Conservation (phyloP, 2,888 invertebrate genomes). For the Nomada lathburiana region DNA sequence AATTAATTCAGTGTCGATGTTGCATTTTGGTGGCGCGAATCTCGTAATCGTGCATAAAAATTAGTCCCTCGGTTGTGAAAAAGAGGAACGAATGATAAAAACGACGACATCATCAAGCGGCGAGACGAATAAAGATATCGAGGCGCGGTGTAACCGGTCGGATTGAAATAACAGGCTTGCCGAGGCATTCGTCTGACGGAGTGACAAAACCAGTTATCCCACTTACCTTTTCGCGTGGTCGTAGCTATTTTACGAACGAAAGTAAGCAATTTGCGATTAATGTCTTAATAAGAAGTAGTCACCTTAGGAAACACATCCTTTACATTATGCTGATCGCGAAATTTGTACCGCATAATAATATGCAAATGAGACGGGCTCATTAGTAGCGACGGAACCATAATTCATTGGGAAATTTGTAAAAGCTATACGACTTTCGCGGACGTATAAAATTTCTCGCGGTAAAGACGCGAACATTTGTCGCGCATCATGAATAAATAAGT, state of each 20-base stretch:
- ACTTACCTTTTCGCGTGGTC: conserved; percentile 17
- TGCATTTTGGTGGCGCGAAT: background rate
- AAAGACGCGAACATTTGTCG: conserved; percentile 8
- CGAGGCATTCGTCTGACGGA: conserved; percentile 43
- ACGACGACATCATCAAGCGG: conserved; percentile 29
- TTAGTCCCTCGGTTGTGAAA: background rate
- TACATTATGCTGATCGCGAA: conserved; percentile 18
- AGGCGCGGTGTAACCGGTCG: conserved; percentile 41
- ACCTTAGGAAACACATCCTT: conserved; percentile 8
- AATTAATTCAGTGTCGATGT: conserved; percentile 2
- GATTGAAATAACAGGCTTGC: conserved; percentile 22
- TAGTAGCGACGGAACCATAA: conserved; percentile 10
- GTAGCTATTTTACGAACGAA: conserved; percentile 17
- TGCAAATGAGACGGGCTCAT: conserved; percentile 31
- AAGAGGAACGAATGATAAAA: background rate
- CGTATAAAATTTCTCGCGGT: conserved; percentile 8
- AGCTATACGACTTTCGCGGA: background rate
- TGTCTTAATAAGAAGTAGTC: conserved; percentile 52
- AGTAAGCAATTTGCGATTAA: conserved; percentile 52
- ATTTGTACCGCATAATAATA: conserved; percentile 43
- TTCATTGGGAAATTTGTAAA: conserved; percentile 15
- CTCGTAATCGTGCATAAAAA: conserved; percentile 18
- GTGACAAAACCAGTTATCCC: conserved; percentile 65
- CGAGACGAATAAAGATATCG: conserved; percentile 55
- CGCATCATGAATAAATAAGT: conserved; percentile 5